These are phyloP conservation scores for Copsychus sechellarum DNA, from an alignment of 2,113 vertebrate species.

Conservation along the genomic window DNA sequence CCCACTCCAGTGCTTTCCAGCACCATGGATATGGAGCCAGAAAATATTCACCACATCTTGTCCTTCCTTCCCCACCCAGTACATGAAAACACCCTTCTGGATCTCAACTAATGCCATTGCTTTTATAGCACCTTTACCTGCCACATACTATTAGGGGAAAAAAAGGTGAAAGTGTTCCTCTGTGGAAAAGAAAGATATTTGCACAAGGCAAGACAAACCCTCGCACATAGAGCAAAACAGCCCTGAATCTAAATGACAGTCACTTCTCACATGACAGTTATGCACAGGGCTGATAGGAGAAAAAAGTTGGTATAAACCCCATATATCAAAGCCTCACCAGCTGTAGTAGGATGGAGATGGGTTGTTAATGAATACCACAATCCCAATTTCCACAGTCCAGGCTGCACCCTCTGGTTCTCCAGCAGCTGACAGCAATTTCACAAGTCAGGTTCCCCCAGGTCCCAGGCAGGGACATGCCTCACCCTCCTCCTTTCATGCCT, in stretches of 20 bases:
- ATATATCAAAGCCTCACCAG: not conserved
- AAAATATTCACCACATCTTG: not conserved
- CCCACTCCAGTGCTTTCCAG: not conserved
- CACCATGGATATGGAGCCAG: not conserved
- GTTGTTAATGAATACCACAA: not conserved
- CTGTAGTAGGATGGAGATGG: not conserved
- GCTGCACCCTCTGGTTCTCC: not conserved
- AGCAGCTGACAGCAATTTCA: not conserved
- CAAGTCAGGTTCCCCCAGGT: not conserved
- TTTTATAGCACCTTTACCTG: not conserved
- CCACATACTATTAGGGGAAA: not conserved
- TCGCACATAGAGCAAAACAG: not conserved
- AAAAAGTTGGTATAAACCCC: not conserved
- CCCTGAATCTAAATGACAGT: not conserved
- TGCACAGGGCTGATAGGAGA: not conserved
- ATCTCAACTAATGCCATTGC: not conserved
- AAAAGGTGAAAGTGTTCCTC: accelerated
- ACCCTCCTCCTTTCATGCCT: not conserved
- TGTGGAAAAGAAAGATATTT: not conserved
- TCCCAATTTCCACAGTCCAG: not conserved
- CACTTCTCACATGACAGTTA: not conserved
- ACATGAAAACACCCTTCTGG: not conserved
- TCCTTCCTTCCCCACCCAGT: not conserved
- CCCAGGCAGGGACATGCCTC: not conserved
- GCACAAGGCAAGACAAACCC: not conserved